phyloP scores from a whole-genome alignment of 2,797 vertebrate species.

The Thripadectes ignobilis region DNA sequence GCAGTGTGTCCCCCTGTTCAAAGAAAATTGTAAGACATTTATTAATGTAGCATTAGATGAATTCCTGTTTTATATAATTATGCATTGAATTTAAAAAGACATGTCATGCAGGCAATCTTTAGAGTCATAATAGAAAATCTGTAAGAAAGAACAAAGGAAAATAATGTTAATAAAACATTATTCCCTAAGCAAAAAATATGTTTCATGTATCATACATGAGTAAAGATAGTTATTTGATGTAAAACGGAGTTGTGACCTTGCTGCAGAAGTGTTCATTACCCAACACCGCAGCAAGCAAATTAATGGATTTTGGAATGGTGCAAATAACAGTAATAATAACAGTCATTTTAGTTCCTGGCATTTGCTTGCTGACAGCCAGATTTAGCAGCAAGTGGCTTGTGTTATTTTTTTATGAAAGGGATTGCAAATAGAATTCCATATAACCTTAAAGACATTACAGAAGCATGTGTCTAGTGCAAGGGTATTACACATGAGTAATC shows the following conservation, averaged over 20 bases:
- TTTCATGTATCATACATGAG: constrained; percentile 60
- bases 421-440: constrained; percentile 43
- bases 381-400: constrained; percentile 39
- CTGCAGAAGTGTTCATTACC: constrained; percentile 57
- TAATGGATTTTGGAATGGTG: constrained; percentile 55
- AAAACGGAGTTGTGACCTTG: constrained; percentile 70
- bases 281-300: constrained; percentile 53
- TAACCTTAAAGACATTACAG: constrained; percentile 42
- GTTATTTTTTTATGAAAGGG: constrained; percentile 58
- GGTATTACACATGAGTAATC: not conserved
- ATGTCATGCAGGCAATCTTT: constrained; percentile 36
- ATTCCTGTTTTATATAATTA: constrained; percentile 66
- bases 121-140: constrained; percentile 53
- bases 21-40: constrained; percentile 32
- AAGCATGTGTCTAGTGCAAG: not conserved
- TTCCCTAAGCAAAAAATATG: constrained; percentile 59
- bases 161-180: constrained; percentile 75
- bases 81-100: constrained; percentile 39
- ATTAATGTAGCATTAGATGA: constrained; percentile 57
- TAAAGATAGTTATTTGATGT: constrained; percentile 50
- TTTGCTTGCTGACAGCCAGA: constrained; percentile 58
- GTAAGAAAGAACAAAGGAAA: constrained; percentile 69
- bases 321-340: constrained; percentile 45
- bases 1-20: not conserved
- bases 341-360: constrained; percentile 41